phyloP scores from a whole-genome alignment of 30 jellyfish, hydroid and myxozoan genomes.

The Aurelia sp. region DNA sequence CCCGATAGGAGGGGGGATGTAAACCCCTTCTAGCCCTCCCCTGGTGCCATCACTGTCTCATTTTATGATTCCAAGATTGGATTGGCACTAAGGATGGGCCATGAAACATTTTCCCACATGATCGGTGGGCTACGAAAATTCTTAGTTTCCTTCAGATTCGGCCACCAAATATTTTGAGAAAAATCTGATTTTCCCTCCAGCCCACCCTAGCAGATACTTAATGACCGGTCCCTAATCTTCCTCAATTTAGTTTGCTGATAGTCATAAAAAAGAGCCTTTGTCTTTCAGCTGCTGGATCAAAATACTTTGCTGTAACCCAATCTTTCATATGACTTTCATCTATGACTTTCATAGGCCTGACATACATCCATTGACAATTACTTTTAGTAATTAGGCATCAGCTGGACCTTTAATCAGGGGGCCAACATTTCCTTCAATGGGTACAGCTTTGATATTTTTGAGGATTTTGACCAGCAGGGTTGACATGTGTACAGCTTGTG shows the following conservation, averaged over 20 bases:
- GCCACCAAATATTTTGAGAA: too few relatives aligned
- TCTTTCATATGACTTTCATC: conserved; percentile 14
- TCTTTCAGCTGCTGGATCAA: conserved; percentile 27
- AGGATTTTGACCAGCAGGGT: conserved; percentile 14
- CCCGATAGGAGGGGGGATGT: too few relatives aligned
- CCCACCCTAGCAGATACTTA: too few relatives aligned
- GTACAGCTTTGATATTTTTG: conserved; percentile 2
- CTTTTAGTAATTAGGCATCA: neutral
- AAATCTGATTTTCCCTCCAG: too few relatives aligned
- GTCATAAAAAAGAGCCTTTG: conserved; percentile 4
- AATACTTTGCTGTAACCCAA: conserved; percentile 25
- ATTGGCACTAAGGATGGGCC: too few relatives aligned
- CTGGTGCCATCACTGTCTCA: too few relatives aligned
- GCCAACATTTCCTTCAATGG: neutral
- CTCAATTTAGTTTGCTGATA: conserved; percentile 15
- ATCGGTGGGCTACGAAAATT: too few relatives aligned
- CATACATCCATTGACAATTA: neutral
- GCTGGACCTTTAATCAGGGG: conserved; percentile 8
- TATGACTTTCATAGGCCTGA: conserved; percentile 6
- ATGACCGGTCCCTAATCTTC: conserved; percentile 21
- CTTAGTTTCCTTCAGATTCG: too few relatives aligned
- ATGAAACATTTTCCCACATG: too few relatives aligned
- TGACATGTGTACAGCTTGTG: conserved; percentile 28
- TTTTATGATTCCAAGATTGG: too few relatives aligned
- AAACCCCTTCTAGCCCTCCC: too few relatives aligned